Evolutionary conservation across 2,888 invertebrate species (phyloP).

Genomic region (Spicauda simplicius): DNA sequence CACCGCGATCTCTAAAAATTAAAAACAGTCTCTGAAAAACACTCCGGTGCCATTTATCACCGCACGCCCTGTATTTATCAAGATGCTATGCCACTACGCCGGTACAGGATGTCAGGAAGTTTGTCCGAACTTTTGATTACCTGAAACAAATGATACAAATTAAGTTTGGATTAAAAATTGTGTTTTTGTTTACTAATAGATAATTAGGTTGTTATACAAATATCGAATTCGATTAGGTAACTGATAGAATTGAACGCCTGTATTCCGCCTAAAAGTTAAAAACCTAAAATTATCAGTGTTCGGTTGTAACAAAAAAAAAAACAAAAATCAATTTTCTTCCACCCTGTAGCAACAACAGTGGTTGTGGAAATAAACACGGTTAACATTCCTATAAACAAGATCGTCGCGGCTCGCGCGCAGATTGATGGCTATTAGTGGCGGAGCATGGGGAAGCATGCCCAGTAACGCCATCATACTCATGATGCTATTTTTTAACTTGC

Average conservation of each 20-base stretch:
- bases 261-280: too few relatives aligned
- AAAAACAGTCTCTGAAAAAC: constrained; percentile 82
- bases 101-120: constrained; percentile 56
- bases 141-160: constrained; percentile 31
- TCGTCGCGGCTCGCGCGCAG: constrained; percentile 65
- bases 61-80: constrained; percentile 80
- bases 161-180: background rate
- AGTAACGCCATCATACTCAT: constrained; percentile 6
- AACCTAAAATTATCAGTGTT: background rate
- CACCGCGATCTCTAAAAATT: constrained; percentile 75
- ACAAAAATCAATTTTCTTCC: constrained; percentile 25
- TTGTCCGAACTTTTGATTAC: constrained; percentile 15
- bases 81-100: constrained; percentile 70
- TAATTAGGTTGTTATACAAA: too few relatives aligned
- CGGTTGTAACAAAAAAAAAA: background rate
- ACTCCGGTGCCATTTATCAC: constrained; percentile 83
- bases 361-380: constrained; percentile 75
- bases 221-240: too few relatives aligned
- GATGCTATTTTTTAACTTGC: background rate
- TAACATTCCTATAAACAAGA: constrained; percentile 83
- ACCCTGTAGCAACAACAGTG: constrained; percentile 57
- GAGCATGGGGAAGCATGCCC: constrained; percentile 61
- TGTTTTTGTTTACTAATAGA: too few relatives aligned
- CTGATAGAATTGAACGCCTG: too few relatives aligned
- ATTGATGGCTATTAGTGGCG: constrained; percentile 78